Base-by-base conservation (phyloP, 2,113 vertebrate genomes). In the Callipepla squamata region DNA sequence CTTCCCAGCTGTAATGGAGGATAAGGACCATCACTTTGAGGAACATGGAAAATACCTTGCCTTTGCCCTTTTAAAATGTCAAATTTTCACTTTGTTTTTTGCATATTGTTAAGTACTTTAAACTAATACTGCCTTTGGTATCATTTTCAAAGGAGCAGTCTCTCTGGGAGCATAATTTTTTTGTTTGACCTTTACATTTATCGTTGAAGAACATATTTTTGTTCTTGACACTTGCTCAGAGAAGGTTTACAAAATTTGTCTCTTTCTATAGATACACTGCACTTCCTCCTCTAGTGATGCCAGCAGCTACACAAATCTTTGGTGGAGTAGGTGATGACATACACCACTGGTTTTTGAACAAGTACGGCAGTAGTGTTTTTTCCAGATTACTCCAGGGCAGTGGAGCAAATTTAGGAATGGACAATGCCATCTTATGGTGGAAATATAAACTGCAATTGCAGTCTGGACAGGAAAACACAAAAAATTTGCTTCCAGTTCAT, bases 101-200 rank as follows among this genome's bases (percentile, higher is more conserved):
- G 77, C 42, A 11, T 83, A 80, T 89, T 61, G 50, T 90, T 40
- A 79, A 92, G 57, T 50, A 82, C 69, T 85, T 73, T 44, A 83
- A 70, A 74, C 65, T 80, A 80, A 85, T 85, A 87, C 89, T 2
- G 3, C 62, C 77, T 53, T 80, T 85, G 79, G 69, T 89, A 51
- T 89, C 40, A 36, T 55, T 91, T 85, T 83, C 76, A 70, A 72
- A 80, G 42, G 63, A 87, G 42, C 48, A n/a, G 21, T 67, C 51
- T 89, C 70, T 75, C 38, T 42, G 73, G 80, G 66, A 93, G 50
- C 28, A 42, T 72, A 79, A 50, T 25, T 63, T 79, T 93, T 75
- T 85, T 78, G 57, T 69, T 58, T 94, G 84, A 91, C 88, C 83
- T 95, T 95, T 92, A 68, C 65, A 19, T 89, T 92, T 70, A 77